Conservation (phyloP, 2,113 vertebrate species). For the Prolemur simus region DNA sequence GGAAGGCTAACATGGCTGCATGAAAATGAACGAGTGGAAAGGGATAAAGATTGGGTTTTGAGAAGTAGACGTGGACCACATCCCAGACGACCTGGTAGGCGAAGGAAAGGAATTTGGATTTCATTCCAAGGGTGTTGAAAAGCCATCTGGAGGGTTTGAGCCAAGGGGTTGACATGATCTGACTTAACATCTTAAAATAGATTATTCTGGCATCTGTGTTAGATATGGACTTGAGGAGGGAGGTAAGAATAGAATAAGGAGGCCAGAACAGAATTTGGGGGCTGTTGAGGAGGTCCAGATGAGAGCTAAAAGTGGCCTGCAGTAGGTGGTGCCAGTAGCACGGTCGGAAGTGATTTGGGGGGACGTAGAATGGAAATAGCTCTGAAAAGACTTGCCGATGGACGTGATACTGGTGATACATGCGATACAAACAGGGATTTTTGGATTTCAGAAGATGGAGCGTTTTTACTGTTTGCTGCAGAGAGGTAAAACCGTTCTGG, state of each 20-base stretch:
- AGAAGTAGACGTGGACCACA: neutral
- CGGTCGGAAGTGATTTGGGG: too few species aligned
- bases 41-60: neutral
- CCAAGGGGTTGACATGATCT: neutral
- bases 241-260: neutral
- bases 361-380: neutral
- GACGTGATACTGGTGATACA: neutral
- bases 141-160: neutral
- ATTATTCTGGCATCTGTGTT: neutral
- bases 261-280: neutral
- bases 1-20: neutral
- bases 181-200: neutral
- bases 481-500: neutral
- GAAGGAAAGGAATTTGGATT: neutral
- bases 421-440: neutral
- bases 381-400: neutral
- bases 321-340: fast-evolving
- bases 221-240: neutral
- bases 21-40: neutral
- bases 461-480: neutral
- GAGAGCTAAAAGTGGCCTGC: neutral
- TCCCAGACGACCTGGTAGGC: neutral
- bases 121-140: neutral
- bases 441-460: neutral
- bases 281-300: neutral